A percentile compares a stretch with the other conserved stretches of the same genome.
These are phyloP conservation scores for Acromyrmex heyeri DNA, from an alignment of 1,140 invertebrate genomes.

Conservation along the genomic window DNA sequence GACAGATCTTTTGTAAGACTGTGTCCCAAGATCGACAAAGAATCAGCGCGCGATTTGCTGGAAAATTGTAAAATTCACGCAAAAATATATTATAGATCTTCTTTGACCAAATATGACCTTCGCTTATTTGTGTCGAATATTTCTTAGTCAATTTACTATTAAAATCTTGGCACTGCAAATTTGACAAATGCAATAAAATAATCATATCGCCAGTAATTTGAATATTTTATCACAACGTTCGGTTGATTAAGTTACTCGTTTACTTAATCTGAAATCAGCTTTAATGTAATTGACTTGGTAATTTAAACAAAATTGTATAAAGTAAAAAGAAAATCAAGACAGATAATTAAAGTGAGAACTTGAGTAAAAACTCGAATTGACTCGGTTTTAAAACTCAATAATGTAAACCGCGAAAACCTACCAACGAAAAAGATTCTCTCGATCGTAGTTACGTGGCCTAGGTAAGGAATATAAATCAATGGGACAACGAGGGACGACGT, in stretches of 20 bases:
- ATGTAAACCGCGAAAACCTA: not conserved
- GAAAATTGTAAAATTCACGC: too few relatives aligned
- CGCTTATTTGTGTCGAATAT: too few relatives aligned
- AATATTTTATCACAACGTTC: not conserved
- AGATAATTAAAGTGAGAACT: not conserved
- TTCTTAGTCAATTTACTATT: not conserved
- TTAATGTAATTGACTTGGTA: not conserved
- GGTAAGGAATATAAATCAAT: constrained; percentile 42
- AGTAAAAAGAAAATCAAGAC: not conserved
- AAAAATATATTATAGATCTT: too few relatives aligned
- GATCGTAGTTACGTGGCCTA: not conserved
- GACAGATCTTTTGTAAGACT: too few relatives aligned
- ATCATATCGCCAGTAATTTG: not conserved
- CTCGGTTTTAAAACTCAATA: not conserved
- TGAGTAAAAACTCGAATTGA: not conserved
- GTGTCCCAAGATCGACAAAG: too few relatives aligned
- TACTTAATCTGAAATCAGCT: not conserved
- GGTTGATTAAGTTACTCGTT: not conserved
- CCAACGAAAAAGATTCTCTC: not conserved
- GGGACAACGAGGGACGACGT: constrained; percentile 1
- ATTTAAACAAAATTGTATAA: not conserved
- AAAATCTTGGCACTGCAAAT: not conserved
- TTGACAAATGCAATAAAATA: not conserved
- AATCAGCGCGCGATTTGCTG: too few relatives aligned
- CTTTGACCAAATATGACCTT: too few relatives aligned